Base-by-base conservation (phyloP, 2,113 vertebrate genomes). In the Elaphurus davidianus region DNA sequence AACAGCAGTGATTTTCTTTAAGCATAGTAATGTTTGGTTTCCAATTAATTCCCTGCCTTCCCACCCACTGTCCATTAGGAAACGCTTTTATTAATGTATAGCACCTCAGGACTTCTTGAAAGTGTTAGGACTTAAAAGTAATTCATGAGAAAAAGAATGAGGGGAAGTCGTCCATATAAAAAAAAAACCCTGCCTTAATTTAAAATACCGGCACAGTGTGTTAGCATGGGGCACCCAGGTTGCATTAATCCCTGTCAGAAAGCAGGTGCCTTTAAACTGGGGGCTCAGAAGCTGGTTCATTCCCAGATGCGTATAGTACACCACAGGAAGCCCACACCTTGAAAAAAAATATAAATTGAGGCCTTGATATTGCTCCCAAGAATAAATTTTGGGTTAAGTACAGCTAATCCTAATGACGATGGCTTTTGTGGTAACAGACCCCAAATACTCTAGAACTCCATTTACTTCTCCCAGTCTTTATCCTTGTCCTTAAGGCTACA, bases 41-140 rank as follows among this genome's bases (percentile, higher is more conserved):
- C 87, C 90, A 98, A 91, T 97, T 98, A 98, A 96, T 97, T 98
- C 60, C 78, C 84, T 95, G 55, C 95, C 81, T 97, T 60, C 55
- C 85, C 84, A 92, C 95, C 83, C 71, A 94, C 95, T 74, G 92
- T 96, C 76, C 55, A 55, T 92, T 97, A 62, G 52, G 88, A 98
- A 97, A 95, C 52, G n/a, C 85, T 98, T 98, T 96, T 93, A 97
- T 97, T 98, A 97, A 96, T 81, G 89, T 90, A 87, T 23, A 94
- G 62, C 60, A 94, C 94, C 95, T 90, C 87, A 95, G 97, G 96
- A 97, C 57, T 96, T 95, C 88, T 97, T 88, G 78, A 93, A 96
- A 82, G 81, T 97, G 25, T 95, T 84, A 91, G 89, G 79, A 28
- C 81, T 97, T 97, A 90, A 98, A 98, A 97, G 82, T 89, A 71